Evolutionary conservation across 2,888 invertebrate genomes (phyloP), one percentile per base, ranked within the genome.

Genomic region (Drosophila pseudotalamancana): DNA sequence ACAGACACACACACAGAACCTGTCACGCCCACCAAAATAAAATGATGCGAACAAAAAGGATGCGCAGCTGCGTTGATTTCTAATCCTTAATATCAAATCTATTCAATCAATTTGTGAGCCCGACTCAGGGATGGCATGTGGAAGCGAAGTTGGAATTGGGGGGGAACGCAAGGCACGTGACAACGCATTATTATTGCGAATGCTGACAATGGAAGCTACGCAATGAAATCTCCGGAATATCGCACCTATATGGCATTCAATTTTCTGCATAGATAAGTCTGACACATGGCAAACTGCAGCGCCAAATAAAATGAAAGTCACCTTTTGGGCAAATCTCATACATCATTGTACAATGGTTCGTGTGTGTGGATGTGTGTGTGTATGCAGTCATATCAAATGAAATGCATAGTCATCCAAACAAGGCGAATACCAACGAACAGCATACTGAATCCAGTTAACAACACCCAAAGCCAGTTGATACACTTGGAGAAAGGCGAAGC

Each of bases 41-140:
- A 9, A 8, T 12, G 21, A 55, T 18, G 4, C 8, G n/a, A 18
- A 40, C 21, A 46, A 51, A 32, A 37, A 55, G 40, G 37, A 57
- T 68, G 68, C 71, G 59, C 74, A 71, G 68, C 71, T 86, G 70
- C 37, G 50, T 62, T 64, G 86, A 79, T 83, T 83, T 69, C 74
- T 87, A 87, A 87, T 81, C 81, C 85, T 53, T 67, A 77, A 84
- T 87, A 81, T 81, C 66, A 84, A 82, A 82, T 82, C 87, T 60
- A 77, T 74, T 77, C 77, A 77, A 81, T 83, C 83, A 86, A 86
- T 86, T 80, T 86, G 80, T 55, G 61, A 62, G 42, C 46, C 35
- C 40, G 11, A 6, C 5, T 6, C 40, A 16, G 19, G 27, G 25
- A n/a, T n/a, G n/a, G n/a, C n/a, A n/a, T n/a, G n/a, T n/a, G 16